These are phyloP conservation scores for Eudyptes chrysolophus DNA, from an alignment of 2,113 vertebrate genomes.

Conservation along the genomic window DNA sequence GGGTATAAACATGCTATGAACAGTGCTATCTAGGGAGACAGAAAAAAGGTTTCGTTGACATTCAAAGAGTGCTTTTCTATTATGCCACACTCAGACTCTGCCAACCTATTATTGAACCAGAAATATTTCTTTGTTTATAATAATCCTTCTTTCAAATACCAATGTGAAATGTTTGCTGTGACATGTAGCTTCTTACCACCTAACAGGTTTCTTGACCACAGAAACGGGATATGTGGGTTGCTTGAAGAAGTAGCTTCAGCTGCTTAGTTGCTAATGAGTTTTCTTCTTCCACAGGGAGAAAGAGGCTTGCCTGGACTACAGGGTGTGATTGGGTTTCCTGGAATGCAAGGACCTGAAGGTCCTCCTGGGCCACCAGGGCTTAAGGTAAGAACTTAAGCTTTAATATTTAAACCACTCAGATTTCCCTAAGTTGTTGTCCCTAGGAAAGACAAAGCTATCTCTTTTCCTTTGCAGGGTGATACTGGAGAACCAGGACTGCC, in stretches of 20 bases:
- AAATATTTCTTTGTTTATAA: neutral
- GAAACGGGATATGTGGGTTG: neutral
- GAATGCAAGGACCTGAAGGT: slow-evolving; percentile 93
- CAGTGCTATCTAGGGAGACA: neutral
- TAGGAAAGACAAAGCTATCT: neutral
- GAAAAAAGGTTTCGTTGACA: neutral
- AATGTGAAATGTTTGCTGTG: neutral
- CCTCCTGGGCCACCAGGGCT: slow-evolving; percentile 85
- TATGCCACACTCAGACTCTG: neutral
- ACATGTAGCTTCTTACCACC: neutral
- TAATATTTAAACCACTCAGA: neutral
- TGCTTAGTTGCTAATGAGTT: neutral
- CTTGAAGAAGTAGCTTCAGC: neutral
- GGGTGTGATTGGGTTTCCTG: slow-evolving; percentile 94
- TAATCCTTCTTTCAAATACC: neutral
- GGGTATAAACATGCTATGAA: neutral
- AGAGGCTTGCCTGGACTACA: slow-evolving; percentile 89
- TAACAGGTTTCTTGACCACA: neutral
- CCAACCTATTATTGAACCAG: neutral
- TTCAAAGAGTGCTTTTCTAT: neutral
- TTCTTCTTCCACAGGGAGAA: slow-evolving; percentile 81
- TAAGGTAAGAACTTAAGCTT: slow-evolving; percentile 77
- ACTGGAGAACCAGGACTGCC: slow-evolving; percentile 82
- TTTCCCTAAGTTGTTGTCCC: neutral
- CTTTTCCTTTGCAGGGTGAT: slow-evolving; percentile 82